Conservation (phyloP, 2,113 vertebrate species). For the Syngnathus floridae region DNA sequence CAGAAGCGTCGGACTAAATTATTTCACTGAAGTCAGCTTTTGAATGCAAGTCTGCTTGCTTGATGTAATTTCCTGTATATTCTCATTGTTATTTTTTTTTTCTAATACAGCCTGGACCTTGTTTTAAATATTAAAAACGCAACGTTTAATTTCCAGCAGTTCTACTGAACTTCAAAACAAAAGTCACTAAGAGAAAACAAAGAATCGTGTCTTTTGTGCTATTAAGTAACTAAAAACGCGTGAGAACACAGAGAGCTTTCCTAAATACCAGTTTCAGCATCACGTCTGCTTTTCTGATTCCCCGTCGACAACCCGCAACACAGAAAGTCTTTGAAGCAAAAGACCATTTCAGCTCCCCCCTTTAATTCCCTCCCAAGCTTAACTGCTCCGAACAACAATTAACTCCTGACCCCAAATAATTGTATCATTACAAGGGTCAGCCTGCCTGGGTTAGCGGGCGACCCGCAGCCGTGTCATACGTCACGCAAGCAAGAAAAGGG, state of each 20-base stretch:
- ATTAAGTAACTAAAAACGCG: neutral
- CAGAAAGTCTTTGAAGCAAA: conserved; percentile 24
- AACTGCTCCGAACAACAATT: conserved; percentile 54
- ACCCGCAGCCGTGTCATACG: conserved; percentile 19
- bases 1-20: neutral
- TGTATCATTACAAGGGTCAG: conserved; percentile 55
- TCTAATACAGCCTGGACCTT: neutral
- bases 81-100: neutral
- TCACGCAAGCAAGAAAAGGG: conserved; percentile 22
- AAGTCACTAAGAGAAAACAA: neutral
- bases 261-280: neutral
- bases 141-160: neutral
- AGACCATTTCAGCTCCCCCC: conserved; percentile 32
- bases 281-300: conserved; percentile 7
- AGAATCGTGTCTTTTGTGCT: neutral
- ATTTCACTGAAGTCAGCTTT: neutral
- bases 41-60: neutral
- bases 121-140: neutral
- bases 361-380: conserved; percentile 22
- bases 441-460: conserved; percentile 18
- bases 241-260: neutral
- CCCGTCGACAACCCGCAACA: neutral
- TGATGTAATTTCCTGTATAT: neutral
- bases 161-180: neutral
- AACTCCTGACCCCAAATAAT: conserved; percentile 64